phyloP scores from a whole-genome alignment of 2,797 vertebrate species.

The Cryptoprocta ferox region DNA sequence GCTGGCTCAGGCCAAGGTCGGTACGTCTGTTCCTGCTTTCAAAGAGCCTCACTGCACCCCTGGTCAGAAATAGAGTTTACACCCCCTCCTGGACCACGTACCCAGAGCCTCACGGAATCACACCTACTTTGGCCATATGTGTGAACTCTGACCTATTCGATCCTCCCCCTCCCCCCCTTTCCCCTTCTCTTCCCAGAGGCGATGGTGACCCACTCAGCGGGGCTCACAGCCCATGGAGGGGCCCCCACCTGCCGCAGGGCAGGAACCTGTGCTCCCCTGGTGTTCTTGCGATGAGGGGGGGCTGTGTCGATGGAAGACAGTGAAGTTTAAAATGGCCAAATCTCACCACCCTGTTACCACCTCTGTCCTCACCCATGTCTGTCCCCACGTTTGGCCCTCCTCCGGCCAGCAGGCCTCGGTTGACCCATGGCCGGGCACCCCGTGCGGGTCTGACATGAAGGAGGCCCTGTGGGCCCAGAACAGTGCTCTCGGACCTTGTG shows the following conservation, averaged over 20 bases:
- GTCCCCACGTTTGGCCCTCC: rapidly evolving
- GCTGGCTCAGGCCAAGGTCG: not conserved
- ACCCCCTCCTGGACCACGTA: not conserved
- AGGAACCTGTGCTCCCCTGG: too few relatives aligned
- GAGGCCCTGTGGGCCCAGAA: not conserved
- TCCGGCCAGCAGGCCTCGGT: not conserved
- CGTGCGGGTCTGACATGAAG: too few relatives aligned
- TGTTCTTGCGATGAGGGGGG: too few relatives aligned
- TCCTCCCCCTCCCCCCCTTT: not conserved
- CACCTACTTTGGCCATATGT: rapidly evolving
- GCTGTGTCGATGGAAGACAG: not conserved
- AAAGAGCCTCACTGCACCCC: not conserved
- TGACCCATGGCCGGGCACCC: rapidly evolving
- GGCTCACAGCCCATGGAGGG: not conserved
- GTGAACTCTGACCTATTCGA: not conserved
- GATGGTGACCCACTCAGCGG: not conserved
- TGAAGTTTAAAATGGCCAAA: not conserved
- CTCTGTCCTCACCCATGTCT: not conserved
- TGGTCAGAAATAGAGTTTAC: not conserved
- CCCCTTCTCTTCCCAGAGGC: too few relatives aligned
- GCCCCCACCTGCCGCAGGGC: not conserved
- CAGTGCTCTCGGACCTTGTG: not conserved
- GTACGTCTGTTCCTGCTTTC: not conserved
- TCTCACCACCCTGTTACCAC: not conserved
- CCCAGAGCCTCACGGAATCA: too few relatives aligned